Conservation (phyloP, 2,888 invertebrate genomes). For the Aporophyla lueneburgensis region DNA sequence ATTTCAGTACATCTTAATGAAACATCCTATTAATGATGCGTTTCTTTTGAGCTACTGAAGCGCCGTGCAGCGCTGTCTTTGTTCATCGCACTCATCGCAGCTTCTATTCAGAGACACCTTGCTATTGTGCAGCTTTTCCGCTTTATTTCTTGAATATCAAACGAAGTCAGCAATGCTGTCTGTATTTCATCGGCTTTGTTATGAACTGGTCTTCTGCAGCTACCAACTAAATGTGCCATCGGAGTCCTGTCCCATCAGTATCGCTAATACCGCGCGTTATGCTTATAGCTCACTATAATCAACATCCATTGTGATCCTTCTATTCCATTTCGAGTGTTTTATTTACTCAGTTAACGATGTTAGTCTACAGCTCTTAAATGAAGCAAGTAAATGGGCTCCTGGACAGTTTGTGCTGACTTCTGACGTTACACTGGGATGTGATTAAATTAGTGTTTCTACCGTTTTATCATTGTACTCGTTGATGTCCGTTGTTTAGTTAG, state of each 20-base stretch:
- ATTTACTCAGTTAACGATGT: constrained; percentile 26
- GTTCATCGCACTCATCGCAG: constrained; percentile 1
- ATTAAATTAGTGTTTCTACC: constrained; percentile 1
- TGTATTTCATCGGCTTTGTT: constrained; percentile 8
- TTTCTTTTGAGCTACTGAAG: constrained; percentile 4
- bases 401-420: constrained; percentile 1
- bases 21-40: not conserved
- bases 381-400: constrained; percentile 14
- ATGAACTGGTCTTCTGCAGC: not conserved
- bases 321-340: constrained; percentile 7
- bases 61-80: constrained; percentile 5
- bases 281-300: constrained; percentile 2
- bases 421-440: not conserved
- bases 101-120: constrained; percentile 7
- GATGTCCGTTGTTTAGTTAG: not conserved
- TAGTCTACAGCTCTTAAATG: constrained; percentile 9
- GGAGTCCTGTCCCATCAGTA: not conserved
- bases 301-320: not conserved
- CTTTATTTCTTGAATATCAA: constrained; percentile 12
- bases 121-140: not conserved
- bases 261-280: not conserved
- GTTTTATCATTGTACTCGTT: constrained; percentile 1
- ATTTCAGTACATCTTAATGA: not conserved
- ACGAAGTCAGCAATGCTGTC: not conserved
- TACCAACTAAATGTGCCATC: not conserved